Percentiles rank a stretch among this genome's conserved stretches.
Evolutionary conservation across 2,888 invertebrate genomes (phyloP).

Genomic region (Hypolimnas misippus): DNA sequence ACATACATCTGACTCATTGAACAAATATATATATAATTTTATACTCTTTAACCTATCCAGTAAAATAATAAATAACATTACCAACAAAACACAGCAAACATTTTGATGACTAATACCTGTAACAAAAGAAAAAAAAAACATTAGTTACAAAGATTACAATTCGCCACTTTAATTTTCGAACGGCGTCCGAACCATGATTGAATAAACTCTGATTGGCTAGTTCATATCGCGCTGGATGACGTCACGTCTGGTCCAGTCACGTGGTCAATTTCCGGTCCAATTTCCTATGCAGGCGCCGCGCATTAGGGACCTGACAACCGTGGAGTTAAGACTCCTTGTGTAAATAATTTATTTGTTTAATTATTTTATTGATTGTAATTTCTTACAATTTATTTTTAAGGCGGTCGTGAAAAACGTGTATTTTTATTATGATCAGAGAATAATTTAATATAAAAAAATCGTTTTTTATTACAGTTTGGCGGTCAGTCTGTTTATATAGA

Average conservation of each 20-base stretch:
- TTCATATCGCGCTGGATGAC: slow-evolving; percentile 71
- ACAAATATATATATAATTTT: no score
- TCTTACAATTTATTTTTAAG: neutral
- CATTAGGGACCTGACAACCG: slow-evolving; percentile 29
- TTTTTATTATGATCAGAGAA: no score
- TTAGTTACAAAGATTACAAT: slow-evolving; percentile 17
- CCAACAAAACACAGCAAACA: slow-evolving; percentile 44
- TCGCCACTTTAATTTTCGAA: slow-evolving; percentile 47
- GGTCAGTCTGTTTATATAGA: no score
- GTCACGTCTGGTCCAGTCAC: slow-evolving; percentile 71
- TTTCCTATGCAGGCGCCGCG: slow-evolving; percentile 66
- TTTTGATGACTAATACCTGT: slow-evolving; percentile 64
- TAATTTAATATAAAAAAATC: no score
- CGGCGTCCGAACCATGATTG: slow-evolving; percentile 60
- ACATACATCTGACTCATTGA: no score
- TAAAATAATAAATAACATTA: slow-evolving; percentile 40
- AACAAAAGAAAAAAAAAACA: slow-evolving; percentile 49
- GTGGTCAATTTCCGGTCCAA: slow-evolving; percentile 76
- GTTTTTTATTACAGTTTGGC: no score
- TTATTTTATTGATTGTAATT: slow-evolving; percentile 6
- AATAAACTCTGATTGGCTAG: slow-evolving; percentile 74
- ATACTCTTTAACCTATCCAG: no score
- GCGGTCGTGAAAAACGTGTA: no score
- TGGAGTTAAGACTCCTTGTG: slow-evolving; percentile 20
- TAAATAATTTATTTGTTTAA: slow-evolving; percentile 18